phyloP scores from a whole-genome alignment of 2,113 vertebrate genomes.

The Onychostruthus taczanowskii region DNA sequence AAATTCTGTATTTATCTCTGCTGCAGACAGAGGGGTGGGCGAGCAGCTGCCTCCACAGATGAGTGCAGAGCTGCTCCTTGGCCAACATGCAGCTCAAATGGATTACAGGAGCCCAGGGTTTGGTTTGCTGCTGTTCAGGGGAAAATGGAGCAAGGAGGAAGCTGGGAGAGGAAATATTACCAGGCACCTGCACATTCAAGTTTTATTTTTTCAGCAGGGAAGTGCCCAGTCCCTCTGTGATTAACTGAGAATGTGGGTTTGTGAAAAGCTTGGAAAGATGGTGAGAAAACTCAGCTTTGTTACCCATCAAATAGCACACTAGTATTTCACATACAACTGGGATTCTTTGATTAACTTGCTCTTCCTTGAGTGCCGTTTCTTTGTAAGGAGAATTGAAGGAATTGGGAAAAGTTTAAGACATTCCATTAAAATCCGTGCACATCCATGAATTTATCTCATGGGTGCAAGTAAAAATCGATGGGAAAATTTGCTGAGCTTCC shows the following conservation, averaged over 20 bases:
- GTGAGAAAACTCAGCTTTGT: background rate
- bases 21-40: slow-evolving; percentile 20
- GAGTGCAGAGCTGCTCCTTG: background rate
- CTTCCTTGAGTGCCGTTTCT: background rate
- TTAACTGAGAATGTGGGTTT: background rate
- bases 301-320: background rate
- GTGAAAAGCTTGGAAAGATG: background rate
- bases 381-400: background rate
- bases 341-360: background rate
- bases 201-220: background rate
- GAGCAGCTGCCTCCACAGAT: background rate
- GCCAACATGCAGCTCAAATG: background rate
- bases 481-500: background rate
- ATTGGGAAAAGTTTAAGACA: background rate
- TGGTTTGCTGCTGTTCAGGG: background rate
- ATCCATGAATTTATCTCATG: background rate
- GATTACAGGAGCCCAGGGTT: background rate
- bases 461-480: background rate
- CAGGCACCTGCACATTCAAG: background rate
- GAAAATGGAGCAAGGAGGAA: background rate
- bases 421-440: background rate
- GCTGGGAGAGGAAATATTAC: background rate
- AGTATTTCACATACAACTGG: background rate
- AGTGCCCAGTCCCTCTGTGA: too few species aligned
- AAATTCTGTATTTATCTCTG: background rate